phyloP scores from a whole-genome alignment of 2,888 invertebrate genomes.

The Hecatera dysodea region DNA sequence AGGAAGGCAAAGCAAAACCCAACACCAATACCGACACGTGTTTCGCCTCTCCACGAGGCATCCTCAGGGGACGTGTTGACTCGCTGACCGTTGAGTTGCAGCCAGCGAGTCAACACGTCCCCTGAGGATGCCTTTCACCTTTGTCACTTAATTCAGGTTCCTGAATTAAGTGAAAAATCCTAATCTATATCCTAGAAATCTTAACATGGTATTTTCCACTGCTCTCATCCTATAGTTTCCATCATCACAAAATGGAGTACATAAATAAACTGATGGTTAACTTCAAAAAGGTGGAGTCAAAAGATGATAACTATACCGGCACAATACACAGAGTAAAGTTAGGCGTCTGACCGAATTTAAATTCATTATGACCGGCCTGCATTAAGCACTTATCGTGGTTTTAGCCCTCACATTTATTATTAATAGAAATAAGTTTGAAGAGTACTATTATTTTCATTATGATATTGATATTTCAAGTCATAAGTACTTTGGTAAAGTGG shows the following conservation, averaged over 20 bases:
- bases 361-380: constrained; percentile 4
- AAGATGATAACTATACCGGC: constrained; percentile 14
- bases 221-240: too few species aligned
- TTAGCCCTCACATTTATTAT: constrained; percentile 5
- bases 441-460: not conserved
- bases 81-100: too few species aligned
- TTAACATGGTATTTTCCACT: too few species aligned
- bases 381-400: constrained; percentile 11
- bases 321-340: constrained; percentile 25
- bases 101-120: too few species aligned
- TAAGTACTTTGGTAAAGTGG: constrained; percentile 28
- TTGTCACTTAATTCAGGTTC: too few species aligned
- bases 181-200: too few species aligned
- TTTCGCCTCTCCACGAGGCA: too few species aligned
- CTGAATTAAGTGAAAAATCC: too few species aligned
- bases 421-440: constrained; percentile 23
- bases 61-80: too few species aligned
- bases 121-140: too few species aligned
- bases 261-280: constrained; percentile 40
- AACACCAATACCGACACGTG: too few species aligned
- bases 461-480: constrained; percentile 29
- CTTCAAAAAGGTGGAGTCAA: constrained; percentile 39
- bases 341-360: not conserved
- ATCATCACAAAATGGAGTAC: constrained; percentile 5
- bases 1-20: too few species aligned